phyloP scores from a whole-genome alignment of 92 coral and sea anemone genomes.

The Porites divaricata region DNA sequence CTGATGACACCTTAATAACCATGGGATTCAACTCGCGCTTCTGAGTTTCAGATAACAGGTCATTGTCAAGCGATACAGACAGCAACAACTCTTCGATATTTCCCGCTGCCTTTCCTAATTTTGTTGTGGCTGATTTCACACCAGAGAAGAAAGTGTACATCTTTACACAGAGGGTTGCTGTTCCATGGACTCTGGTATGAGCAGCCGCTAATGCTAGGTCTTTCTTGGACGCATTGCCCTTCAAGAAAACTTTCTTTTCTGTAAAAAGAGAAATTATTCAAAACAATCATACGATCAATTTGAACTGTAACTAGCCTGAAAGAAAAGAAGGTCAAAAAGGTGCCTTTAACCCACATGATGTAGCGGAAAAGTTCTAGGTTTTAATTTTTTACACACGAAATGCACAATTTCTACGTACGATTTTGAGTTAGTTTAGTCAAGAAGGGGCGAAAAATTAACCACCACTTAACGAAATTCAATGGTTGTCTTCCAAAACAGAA shows the following conservation, averaged over 20 bases:
- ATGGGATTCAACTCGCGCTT: constrained; percentile 86
- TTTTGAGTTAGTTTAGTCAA: no score
- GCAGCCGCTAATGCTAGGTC: constrained; percentile 67
- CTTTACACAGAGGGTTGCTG: constrained; percentile 71
- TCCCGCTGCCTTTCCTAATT: constrained; percentile 73
- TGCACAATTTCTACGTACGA: no score
- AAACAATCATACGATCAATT: neutral
- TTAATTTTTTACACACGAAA: no score
- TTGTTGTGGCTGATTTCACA: constrained; percentile 60
- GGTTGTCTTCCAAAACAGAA: no score
- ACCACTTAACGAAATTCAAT: no score
- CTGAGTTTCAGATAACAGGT: constrained; percentile 77
- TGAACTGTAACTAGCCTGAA: no score
- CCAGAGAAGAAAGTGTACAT: constrained; percentile 89
- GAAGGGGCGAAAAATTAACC: no score
- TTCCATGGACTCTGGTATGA: constrained; percentile 75
- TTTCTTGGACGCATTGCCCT: constrained; percentile 44
- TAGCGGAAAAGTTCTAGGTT: no score
- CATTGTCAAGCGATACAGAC: constrained; percentile 81
- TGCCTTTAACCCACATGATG: no score
- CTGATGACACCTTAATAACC: constrained; percentile 91
- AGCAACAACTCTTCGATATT: constrained; percentile 83
- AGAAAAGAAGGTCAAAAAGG: no score
- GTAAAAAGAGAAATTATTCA: neutral
- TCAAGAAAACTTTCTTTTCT: constrained; percentile 36